These are phyloP conservation scores for Hecatera dysodea DNA, from an alignment of 2,888 invertebrate species.

Conservation along the genomic window DNA sequence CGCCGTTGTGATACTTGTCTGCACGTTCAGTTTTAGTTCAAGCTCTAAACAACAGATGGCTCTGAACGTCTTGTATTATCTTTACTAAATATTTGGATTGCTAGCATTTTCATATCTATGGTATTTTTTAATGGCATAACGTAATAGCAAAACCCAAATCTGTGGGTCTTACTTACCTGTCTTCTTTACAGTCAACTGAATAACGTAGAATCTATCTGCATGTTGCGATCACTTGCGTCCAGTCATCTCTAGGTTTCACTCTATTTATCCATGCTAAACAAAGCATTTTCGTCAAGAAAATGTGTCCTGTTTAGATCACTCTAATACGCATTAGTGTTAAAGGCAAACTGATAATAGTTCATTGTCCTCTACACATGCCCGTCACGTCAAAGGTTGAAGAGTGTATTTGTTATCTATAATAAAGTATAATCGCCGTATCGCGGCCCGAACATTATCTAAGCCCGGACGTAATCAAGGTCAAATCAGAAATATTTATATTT, in stretches of 20 bases:
- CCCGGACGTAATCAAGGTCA: constrained; percentile 48
- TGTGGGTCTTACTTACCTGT: not conserved
- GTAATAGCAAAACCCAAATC: not conserved
- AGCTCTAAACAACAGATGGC: constrained; percentile 38
- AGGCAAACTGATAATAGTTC: constrained; percentile 80
- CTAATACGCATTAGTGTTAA: constrained; percentile 67
- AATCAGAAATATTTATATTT: constrained; percentile 35
- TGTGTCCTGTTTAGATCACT: constrained; percentile 53
- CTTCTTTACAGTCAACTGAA: not conserved
- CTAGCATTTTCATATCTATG: not conserved
- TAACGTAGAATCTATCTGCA: not conserved
- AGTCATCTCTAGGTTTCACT: not conserved
- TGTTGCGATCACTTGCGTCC: not conserved
- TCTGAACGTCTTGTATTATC: constrained; percentile 7
- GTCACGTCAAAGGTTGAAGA: constrained; percentile 81
- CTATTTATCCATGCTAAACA: constrained; percentile 16
- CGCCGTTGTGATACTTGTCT: not conserved
- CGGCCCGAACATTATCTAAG: constrained; percentile 25
- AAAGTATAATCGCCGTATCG: constrained; percentile 23
- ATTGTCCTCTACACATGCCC: constrained; percentile 77
- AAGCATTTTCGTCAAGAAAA: constrained; percentile 43
- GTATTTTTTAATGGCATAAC: not conserved
- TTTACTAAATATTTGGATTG: not conserved
- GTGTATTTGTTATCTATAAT: constrained; percentile 51
- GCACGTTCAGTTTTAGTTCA: constrained; percentile 31